These are phyloP conservation scores for Cyrtorhinus lividipennis DNA, from an alignment of 1,140 invertebrate genomes.

Conservation along the genomic window DNA sequence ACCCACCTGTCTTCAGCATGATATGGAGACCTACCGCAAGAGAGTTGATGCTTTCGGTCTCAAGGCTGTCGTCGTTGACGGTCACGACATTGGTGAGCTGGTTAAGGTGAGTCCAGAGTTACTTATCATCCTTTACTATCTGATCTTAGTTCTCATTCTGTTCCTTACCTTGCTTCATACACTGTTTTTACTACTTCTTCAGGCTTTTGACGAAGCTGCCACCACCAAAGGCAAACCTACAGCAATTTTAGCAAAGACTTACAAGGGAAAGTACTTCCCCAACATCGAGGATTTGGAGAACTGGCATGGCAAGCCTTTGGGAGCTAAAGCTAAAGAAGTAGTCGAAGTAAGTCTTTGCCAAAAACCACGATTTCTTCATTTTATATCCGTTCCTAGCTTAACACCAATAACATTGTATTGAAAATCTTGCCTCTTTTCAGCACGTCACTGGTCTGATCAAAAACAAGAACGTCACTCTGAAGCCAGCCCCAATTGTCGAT, in stretches of 20 bases:
- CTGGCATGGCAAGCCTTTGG: constrained; percentile 96
- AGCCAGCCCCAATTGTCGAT: constrained; percentile 47
- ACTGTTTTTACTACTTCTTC: constrained; percentile 17
- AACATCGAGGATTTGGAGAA: constrained; percentile 83
- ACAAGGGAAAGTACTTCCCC: constrained; percentile 82
- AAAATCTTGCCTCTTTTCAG: constrained; percentile 30
- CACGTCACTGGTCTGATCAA: constrained; percentile 50
- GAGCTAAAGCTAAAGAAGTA: constrained; percentile 57
- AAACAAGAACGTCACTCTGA: constrained; percentile 38
- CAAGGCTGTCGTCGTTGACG: constrained; percentile 87
- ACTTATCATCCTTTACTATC: no score
- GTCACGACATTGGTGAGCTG: constrained; percentile 85
- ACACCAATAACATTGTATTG: constrained; percentile 2
- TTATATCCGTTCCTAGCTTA: neutral
- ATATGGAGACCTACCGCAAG: constrained; percentile 77
- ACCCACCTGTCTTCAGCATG: constrained; percentile 80
- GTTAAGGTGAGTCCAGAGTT: constrained; percentile 42
- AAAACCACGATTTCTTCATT: neutral
- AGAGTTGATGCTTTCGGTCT: constrained; percentile 85
- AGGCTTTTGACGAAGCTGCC: constrained; percentile 68
- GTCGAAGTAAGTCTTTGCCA: constrained; percentile 46
- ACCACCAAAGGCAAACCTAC: constrained; percentile 71
- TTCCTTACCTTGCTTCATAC: neutral
- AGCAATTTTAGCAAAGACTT: constrained; percentile 88
- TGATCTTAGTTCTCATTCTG: neutral